phyloP scores from a whole-genome alignment of 1,140 invertebrate species.

The Eurosta solidaginis region DNA sequence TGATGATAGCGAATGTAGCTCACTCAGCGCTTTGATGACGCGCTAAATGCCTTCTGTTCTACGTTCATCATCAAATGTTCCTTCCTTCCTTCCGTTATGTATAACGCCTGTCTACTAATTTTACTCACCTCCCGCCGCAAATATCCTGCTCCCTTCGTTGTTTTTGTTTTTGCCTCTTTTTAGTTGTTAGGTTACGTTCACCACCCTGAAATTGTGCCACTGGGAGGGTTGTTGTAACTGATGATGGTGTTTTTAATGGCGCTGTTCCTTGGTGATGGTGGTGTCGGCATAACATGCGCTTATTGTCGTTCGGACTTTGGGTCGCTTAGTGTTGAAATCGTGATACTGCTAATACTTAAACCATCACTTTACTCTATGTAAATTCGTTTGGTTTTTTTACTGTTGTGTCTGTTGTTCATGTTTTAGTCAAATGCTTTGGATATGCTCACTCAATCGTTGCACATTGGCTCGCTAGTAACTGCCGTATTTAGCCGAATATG shows the following conservation, averaged over 20 bases:
- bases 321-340: conserved; percentile 20
- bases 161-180: neutral
- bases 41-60: neutral
- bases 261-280: neutral
- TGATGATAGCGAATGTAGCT: neutral
- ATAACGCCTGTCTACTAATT: neutral
- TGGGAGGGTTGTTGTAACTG: conserved; percentile 10
- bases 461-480: neutral
- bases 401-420: neutral
- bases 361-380: neutral
- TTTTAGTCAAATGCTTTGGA: neutral
- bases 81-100: conserved; percentile 15
- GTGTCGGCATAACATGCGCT: conserved; percentile 15
- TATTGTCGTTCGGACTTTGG: neutral
- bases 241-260: conserved; percentile 18
- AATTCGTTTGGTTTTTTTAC: neutral
- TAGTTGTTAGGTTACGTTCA: too few relatives aligned
- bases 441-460: neutral
- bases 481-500: neutral
- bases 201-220: too few relatives aligned
- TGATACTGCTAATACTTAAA: conserved; percentile 30
- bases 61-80: neutral
- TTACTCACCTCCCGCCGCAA: neutral
- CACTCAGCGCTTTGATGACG: neutral
- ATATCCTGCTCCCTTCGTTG: neutral